A percentile compares a stretch with the other conserved stretches of the same genome.
Evolutionary conservation across 2,888 invertebrate genomes (phyloP).

Genomic region (Thereva unica): DNA sequence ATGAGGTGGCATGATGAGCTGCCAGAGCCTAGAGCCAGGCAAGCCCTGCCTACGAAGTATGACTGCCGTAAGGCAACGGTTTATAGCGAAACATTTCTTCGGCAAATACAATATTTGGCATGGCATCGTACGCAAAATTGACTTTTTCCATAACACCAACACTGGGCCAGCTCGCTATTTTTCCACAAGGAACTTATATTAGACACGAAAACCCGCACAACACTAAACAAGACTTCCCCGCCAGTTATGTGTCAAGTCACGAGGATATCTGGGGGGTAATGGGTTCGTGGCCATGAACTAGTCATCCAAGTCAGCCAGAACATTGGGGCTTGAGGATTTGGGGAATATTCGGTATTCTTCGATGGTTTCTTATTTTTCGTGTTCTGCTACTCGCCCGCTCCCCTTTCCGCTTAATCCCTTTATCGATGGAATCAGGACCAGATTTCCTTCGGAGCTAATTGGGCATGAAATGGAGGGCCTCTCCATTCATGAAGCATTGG

Average conservation of each 20-base stretch:
- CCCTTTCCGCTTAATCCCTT: neutral
- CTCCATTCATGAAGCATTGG: neutral
- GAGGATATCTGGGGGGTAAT: too few relatives aligned
- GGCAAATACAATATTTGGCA: constrained; percentile 15
- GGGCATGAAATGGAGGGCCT: constrained; percentile 20
- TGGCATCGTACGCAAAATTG: neutral
- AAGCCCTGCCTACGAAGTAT: constrained; percentile 3
- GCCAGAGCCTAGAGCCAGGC: too few relatives aligned
- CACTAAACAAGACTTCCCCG: too few relatives aligned
- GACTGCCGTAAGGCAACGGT: constrained; percentile 4
- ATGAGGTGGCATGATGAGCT: neutral
- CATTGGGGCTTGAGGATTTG: neutral
- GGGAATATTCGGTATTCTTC: too few relatives aligned
- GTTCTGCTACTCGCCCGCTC: neutral
- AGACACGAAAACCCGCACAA: too few relatives aligned
- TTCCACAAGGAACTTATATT: too few relatives aligned
- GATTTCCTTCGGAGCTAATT: constrained; percentile 10
- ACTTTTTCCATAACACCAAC: too few relatives aligned
- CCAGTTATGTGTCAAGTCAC: too few relatives aligned
- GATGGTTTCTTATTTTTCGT: too few relatives aligned
- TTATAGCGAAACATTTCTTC: constrained; percentile 1
- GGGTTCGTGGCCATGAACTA: constrained; percentile 3
- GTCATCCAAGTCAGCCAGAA: constrained; percentile 4
- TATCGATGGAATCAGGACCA: constrained; percentile 13
- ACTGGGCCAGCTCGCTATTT: too few relatives aligned